Conservation (phyloP, 2,797 vertebrate genomes). For the Dipus sagitta region DNA sequence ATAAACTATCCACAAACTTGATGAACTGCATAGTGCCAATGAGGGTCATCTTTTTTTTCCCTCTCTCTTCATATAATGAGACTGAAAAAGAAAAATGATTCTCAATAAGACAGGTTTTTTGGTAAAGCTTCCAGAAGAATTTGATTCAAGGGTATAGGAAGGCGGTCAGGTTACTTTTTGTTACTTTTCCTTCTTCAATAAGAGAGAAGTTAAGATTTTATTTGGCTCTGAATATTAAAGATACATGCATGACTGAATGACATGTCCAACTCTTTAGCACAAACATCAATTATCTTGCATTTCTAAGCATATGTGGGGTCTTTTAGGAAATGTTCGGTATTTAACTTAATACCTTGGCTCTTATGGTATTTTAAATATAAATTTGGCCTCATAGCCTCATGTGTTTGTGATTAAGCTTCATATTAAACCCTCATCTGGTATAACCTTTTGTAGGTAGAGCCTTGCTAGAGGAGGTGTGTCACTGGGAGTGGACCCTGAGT, state of each 20-base stretch:
- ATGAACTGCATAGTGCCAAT: background rate
- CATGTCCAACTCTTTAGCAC: background rate
- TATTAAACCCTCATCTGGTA: too few species aligned
- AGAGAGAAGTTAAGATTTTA: background rate
- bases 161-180: background rate
- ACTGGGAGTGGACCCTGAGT: too few species aligned
- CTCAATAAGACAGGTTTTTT: slow-evolving; percentile 27
- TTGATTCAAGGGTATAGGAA: background rate
- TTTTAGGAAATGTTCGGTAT: background rate
- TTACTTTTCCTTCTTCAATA: background rate
- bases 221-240: background rate
- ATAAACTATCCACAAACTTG: background rate
- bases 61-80: background rate
- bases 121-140: background rate
- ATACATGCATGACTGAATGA: background rate
- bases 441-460: too few species aligned
- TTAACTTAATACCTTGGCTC: background rate
- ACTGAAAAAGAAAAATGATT: background rate
- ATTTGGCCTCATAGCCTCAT: too few species aligned
- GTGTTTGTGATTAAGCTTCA: too few species aligned
- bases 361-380: too few species aligned
- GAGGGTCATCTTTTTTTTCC: background rate
- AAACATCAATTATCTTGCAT: slow-evolving; percentile 42
- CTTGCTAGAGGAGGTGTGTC: too few species aligned
- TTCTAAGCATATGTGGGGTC: background rate